Conservation (phyloP, 2,797 vertebrate genomes). For the Myotis pilosus region DNA sequence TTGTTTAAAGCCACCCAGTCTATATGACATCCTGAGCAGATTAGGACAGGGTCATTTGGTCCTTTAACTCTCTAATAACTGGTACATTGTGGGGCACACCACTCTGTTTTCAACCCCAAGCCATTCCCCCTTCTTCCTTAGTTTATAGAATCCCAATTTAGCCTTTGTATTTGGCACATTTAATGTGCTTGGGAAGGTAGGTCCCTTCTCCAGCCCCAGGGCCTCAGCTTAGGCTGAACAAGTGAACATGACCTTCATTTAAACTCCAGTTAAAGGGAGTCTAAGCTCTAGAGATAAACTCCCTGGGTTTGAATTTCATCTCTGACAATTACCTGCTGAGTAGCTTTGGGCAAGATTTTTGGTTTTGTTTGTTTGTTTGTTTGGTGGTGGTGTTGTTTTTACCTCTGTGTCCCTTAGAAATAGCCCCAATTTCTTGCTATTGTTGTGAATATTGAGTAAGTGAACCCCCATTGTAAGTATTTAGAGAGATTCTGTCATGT, state of each 20-base stretch:
- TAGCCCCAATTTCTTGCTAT: not conserved
- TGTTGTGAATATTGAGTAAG: not conserved
- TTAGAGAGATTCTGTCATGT: not conserved
- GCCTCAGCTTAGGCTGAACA: not conserved
- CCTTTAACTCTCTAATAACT: not conserved
- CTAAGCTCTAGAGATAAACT: not conserved
- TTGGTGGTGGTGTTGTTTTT: not conserved
- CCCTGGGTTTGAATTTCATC: not conserved
- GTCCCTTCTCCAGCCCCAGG: not conserved
- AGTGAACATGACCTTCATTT: not conserved
- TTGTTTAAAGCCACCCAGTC: not conserved
- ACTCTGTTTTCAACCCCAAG: not conserved
- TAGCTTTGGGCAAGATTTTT: not conserved
- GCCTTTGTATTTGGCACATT: not conserved
- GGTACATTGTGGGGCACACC: rapidly evolving
- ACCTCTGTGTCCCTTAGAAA: not conserved
- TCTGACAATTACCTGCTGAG: not conserved
- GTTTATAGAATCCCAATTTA: not conserved
- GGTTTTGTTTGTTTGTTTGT: not conserved
- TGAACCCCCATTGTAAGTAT: not conserved
- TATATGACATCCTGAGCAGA: not conserved
- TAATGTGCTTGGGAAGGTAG: not conserved
- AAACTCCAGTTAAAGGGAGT: not conserved
- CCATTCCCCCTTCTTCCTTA: not conserved
- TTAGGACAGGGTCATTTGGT: not conserved